Percentiles rank a stretch among this genome's conserved stretches.
Evolutionary conservation across 2,113 vertebrate genomes (phyloP).

Genomic region (Phodopus roborovskii): DNA sequence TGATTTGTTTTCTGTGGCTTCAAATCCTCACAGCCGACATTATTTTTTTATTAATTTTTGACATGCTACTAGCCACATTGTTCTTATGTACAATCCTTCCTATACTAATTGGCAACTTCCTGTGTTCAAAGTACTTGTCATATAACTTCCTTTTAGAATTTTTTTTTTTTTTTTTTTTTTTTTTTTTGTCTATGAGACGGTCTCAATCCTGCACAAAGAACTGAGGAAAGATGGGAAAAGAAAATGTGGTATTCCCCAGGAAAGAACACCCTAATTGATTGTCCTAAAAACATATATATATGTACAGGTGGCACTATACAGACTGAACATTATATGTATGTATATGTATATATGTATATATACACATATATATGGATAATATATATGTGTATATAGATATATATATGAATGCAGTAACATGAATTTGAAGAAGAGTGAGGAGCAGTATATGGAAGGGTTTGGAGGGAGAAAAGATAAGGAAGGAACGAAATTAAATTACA

Average conservation of each 20-base stretch:
- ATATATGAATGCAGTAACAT: no score
- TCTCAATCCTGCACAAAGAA: background rate
- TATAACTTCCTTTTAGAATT: background rate
- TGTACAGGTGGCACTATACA: background rate
- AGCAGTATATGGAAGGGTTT: background rate
- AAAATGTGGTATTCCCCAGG: background rate
- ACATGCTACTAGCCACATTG: background rate
- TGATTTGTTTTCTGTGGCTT: background rate
- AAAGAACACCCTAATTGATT: background rate
- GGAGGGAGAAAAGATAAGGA: background rate
- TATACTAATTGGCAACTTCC: background rate
- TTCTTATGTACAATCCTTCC: background rate
- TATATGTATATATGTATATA: no score
- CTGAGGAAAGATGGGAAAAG: background rate
- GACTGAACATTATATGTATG: background rate
- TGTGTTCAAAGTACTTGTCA: background rate
- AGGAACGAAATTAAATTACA: background rate
- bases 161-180: background rate
- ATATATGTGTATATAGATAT: accelerated
- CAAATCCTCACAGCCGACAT: background rate
- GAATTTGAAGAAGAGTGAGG: no score
- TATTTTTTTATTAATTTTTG: background rate
- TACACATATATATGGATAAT: no score
- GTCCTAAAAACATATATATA: background rate
- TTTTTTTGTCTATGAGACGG: background rate